Percentiles rank a stretch among this genome's conserved stretches.
Evolutionary conservation across 2,113 vertebrate genomes (phyloP).

Genomic region (Cyphomyrus discorhynchus): DNA sequence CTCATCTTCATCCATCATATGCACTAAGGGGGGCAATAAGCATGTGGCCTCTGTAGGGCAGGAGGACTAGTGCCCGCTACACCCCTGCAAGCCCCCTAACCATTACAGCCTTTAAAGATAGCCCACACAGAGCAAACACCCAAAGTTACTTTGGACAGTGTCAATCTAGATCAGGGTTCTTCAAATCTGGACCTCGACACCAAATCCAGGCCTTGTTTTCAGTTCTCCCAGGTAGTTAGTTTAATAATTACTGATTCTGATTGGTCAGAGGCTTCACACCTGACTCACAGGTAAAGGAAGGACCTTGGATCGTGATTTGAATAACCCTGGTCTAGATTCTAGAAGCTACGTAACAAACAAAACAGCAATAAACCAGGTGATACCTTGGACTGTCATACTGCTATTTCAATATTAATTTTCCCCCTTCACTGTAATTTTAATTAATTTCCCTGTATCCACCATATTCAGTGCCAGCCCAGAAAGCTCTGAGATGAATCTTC

Average conservation of each 20-base stretch:
- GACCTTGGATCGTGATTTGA: too few relatives aligned
- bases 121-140: background rate
- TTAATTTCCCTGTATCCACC: background rate
- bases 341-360: background rate
- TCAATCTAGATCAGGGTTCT: background rate
- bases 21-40: background rate
- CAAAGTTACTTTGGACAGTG: background rate
- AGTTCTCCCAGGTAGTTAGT: too few relatives aligned
- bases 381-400: background rate
- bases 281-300: too few relatives aligned
- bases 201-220: too few relatives aligned
- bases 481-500: background rate
- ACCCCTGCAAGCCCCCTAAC: background rate
- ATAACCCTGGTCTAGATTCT: background rate
- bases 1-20: background rate
- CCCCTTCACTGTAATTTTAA: background rate
- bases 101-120: background rate
- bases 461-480: background rate
- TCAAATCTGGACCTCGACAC: too few relatives aligned
- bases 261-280: too few relatives aligned
- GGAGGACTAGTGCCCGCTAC: background rate
- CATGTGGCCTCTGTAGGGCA: background rate
- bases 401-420: background rate
- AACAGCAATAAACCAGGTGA: background rate
- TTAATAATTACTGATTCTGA: too few relatives aligned